A percentile compares a stretch with the other conserved stretches of the same genome.
Conservation (phyloP, 1,140 invertebrate species). For the Tachypleus tridentatus region DNA sequence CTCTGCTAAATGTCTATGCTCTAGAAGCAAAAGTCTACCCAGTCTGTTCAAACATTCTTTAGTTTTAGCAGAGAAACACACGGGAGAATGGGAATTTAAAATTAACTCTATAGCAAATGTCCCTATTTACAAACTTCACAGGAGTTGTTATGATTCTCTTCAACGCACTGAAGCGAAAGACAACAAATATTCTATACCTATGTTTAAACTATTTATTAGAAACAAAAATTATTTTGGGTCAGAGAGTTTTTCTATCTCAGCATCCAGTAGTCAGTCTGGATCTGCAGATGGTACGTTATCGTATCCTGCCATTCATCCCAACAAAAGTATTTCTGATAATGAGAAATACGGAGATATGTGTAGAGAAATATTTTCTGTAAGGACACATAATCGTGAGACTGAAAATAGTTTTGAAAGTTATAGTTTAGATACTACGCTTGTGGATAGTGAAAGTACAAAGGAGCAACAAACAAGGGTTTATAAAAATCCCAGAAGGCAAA, state of each 20-base stretch:
- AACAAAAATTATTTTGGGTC: conserved; percentile 58
- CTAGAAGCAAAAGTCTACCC: conserved; percentile 60
- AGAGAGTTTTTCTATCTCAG: neutral
- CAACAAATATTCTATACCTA: conserved; percentile 49
- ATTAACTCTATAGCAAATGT: conserved; percentile 29
- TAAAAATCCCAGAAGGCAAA: too few species aligned
- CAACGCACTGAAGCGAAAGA: conserved; percentile 41
- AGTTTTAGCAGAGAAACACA: conserved; percentile 20
- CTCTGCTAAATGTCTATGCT: neutral
- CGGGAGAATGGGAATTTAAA: conserved; percentile 19
- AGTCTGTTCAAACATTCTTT: conserved; percentile 41
- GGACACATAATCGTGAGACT: too few species aligned
- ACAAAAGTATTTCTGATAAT: too few species aligned
- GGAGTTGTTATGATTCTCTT: conserved; percentile 43
- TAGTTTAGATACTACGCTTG: too few species aligned
- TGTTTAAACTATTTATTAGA: conserved; percentile 80
- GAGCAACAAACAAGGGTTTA: too few species aligned
- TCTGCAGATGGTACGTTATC: conserved; percentile 3
- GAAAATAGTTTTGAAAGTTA: too few species aligned
- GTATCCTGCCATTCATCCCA: too few species aligned
- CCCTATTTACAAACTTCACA: conserved; percentile 51
- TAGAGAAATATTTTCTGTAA: too few species aligned
- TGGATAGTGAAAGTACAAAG: too few species aligned
- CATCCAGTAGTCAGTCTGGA: conserved; percentile 13
- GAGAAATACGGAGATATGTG: too few species aligned